A percentile compares a stretch with the other conserved stretches of the same genome.
Evolutionary conservation across 2,113 vertebrate genomes (phyloP).

Genomic region (Eira barbara): DNA sequence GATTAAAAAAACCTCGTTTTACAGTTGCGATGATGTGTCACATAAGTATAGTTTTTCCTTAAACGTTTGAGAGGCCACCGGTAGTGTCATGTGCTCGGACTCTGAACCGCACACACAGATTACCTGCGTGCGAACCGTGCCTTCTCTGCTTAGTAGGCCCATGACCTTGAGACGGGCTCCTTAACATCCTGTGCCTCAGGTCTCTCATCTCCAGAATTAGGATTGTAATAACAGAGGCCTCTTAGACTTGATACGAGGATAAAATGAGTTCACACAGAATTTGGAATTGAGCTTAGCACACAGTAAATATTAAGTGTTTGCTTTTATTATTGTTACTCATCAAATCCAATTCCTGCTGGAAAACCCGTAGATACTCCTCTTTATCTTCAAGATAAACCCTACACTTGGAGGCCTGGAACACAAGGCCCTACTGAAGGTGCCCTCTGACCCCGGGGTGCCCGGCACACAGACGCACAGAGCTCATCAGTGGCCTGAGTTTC

Average conservation of each 20-base stretch:
- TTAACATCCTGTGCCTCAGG: rapidly evolving
- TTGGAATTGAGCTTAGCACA: background rate
- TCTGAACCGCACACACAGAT: background rate
- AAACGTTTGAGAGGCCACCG: background rate
- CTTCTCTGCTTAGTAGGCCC: background rate
- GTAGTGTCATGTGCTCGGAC: no score
- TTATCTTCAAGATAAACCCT: no score
- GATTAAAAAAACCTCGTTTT: background rate
- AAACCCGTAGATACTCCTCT: background rate
- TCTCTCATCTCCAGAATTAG: background rate
- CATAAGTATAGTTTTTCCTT: rapidly evolving
- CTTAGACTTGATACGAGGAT: background rate
- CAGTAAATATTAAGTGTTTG: background rate
- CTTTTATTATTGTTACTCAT: background rate
- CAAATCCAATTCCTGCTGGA: background rate
- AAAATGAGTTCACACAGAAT: background rate
- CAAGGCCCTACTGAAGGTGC: rapidly evolving
- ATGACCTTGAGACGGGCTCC: background rate
- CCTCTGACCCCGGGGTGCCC: rapidly evolving
- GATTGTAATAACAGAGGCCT: background rate
- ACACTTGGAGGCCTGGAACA: background rate
- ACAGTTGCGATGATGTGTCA: rapidly evolving
- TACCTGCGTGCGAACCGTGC: rapidly evolving
- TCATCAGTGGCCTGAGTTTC: background rate
- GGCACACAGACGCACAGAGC: rapidly evolving